A percentile compares a stretch with the other conserved stretches of the same genome.
Conservation (phyloP, 1,140 invertebrate genomes). For the Temnothorax curvispinosus region DNA sequence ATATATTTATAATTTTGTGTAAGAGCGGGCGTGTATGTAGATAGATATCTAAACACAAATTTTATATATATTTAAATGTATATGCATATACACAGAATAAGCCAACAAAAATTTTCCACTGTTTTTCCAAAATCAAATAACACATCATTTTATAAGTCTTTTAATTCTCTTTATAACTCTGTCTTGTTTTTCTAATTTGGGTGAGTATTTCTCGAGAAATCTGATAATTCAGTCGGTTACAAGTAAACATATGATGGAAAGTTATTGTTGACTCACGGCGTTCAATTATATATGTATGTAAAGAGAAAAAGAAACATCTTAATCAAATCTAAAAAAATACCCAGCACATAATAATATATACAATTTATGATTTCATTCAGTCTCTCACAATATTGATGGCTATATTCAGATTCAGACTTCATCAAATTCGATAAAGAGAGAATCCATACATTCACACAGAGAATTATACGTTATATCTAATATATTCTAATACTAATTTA, state of each 20-base stretch:
- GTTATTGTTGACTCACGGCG: neutral
- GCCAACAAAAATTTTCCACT: too few relatives aligned
- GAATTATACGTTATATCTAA: neutral
- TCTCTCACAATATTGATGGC: constrained; percentile 44
- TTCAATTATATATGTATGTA: neutral
- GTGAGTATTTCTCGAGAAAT: neutral
- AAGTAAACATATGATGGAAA: neutral
- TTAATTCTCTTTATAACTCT: neutral
- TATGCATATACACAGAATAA: neutral
- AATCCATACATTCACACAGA: neutral
- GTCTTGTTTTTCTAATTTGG: neutral
- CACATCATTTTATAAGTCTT: neutral
- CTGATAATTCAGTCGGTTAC: neutral
- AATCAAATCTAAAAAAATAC: constrained; percentile 53
- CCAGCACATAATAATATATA: constrained; percentile 64
- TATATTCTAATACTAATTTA: neutral
- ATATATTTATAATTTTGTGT: too few relatives aligned
- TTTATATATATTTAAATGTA: too few relatives aligned
- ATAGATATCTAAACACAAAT: too few relatives aligned
- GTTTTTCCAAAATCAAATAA: neutral
- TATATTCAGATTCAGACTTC: too few relatives aligned
- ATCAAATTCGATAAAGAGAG: neutral
- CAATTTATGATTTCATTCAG: constrained; percentile 68
- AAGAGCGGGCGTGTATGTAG: too few relatives aligned
- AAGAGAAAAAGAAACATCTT: neutral